These are phyloP conservation scores for Automeris io DNA, from an alignment of 2,888 invertebrate genomes.

Conservation along the genomic window DNA sequence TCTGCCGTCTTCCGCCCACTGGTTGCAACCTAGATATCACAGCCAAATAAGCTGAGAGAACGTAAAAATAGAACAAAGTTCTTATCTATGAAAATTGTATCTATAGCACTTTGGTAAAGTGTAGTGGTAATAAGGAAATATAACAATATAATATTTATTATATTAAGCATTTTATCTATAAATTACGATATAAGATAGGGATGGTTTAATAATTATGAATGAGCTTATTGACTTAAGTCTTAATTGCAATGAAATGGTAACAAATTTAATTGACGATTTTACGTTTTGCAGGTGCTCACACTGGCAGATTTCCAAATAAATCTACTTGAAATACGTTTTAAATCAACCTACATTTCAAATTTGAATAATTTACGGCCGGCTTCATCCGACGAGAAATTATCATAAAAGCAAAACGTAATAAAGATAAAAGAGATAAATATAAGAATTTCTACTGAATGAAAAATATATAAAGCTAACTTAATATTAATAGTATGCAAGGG, in stretches of 20 bases:
- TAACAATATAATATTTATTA: no score
- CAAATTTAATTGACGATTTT: neutral
- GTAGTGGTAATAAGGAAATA: no score
- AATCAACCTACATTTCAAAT: neutral
- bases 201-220: no score
- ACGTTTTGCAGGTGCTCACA: constrained; percentile 10
- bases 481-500: no score
- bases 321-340: constrained; percentile 9
- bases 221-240: no score
- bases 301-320: constrained; percentile 14
- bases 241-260: neutral
- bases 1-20: constrained; percentile 49
- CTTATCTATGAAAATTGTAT: neutral
- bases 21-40: constrained; percentile 31
- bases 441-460: neutral
- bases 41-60: constrained; percentile 33
- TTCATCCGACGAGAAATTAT: neutral
- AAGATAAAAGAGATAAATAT: neutral
- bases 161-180: no score
- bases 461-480: no score
- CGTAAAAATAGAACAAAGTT: constrained; percentile 4
- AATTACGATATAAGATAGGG: no score
- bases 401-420: neutral
- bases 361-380: neutral
- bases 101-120: neutral